Conservation (phyloP, 64 coral and sea anemone genomes). For the Dendrophyllia cribrosa region DNA sequence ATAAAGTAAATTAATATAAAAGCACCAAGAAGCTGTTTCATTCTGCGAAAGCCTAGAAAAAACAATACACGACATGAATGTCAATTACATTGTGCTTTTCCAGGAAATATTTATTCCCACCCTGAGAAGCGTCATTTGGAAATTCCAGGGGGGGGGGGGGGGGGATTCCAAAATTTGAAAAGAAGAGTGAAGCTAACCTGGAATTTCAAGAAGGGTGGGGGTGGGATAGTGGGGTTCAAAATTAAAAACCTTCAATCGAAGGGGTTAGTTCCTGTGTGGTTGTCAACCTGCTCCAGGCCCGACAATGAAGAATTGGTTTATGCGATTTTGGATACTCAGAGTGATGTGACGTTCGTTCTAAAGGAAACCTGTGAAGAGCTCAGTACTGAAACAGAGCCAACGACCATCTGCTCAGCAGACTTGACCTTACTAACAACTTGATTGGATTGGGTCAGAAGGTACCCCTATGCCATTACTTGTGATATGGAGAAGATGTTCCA, state of each 20-base stretch:
- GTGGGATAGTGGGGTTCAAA: too few relatives aligned
- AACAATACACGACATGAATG: too few relatives aligned
- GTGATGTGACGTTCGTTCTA: neutral
- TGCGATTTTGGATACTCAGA: neutral
- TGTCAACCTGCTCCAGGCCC: neutral
- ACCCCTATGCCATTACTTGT: neutral
- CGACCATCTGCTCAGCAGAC: neutral
- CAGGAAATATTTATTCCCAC: too few relatives aligned
- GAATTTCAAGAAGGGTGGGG: too few relatives aligned
- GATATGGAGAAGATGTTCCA: constrained; percentile 25
- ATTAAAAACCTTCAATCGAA: too few relatives aligned
- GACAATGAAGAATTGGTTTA: neutral
- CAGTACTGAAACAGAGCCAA: neutral
- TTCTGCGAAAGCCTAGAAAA: too few relatives aligned
- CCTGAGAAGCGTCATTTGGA: too few relatives aligned
- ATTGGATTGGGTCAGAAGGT: constrained; percentile 21
- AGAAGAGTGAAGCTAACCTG: too few relatives aligned
- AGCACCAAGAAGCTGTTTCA: too few relatives aligned
- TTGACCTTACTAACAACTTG: neutral
- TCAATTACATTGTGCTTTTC: too few relatives aligned
- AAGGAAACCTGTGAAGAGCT: neutral
- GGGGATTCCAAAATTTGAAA: too few relatives aligned
- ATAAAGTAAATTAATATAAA: neutral
- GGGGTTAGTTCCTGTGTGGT: neutral
- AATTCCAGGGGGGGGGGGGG: too few relatives aligned